Base-by-base conservation (phyloP, 2,113 vertebrate species). In the Larimichthys polyactis region DNA sequence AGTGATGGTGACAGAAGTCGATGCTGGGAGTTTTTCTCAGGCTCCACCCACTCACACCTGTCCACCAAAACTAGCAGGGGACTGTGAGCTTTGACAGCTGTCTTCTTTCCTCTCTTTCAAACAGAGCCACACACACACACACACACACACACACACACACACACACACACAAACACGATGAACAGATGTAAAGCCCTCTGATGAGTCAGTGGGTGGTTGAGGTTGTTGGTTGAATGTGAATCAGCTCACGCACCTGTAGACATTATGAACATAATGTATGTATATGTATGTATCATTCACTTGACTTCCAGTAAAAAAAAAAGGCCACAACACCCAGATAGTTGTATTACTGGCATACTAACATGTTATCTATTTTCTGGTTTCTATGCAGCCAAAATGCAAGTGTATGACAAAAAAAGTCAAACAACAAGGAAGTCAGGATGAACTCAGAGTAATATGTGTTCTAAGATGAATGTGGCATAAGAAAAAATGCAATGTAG, bases 21-120 rank as follows among this genome's bases (percentile, higher is more conserved):
- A 78, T 71, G 54, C 46, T n/a, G 80, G 52, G 71, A 59, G 63
- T 27, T 71, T 70, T 66, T 72, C 58, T 67, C 51, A 10, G 69
- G 62, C 48, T 81, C 79, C 78, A 58, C 71, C 86, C 62, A 63
- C 59, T 93, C 85, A 76, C 87, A 89, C 83, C 86, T 89, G 86
- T 86, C 69, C 73, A 81, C 68, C 65, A 91, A 86, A 93, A 89
- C 81, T 94, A 88, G 85, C 89, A 90, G 48, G 60, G 69, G 77
- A 87, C 80, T 92, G 91, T 75, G 86, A 93, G 91, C 80, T 94
- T 90, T 87, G 88, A 92, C 93, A 94, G 91, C 87, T 92, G 92
- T 87, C 90, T 48, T 65, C 69, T 83, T 79, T 75, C 69, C 80
- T 85, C 72, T 63, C 67, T 73, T 43, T 73, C 59, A 78, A 79